Conservation (phyloP, 2,113 vertebrate genomes). For the Cisticola juncidis region DNA sequence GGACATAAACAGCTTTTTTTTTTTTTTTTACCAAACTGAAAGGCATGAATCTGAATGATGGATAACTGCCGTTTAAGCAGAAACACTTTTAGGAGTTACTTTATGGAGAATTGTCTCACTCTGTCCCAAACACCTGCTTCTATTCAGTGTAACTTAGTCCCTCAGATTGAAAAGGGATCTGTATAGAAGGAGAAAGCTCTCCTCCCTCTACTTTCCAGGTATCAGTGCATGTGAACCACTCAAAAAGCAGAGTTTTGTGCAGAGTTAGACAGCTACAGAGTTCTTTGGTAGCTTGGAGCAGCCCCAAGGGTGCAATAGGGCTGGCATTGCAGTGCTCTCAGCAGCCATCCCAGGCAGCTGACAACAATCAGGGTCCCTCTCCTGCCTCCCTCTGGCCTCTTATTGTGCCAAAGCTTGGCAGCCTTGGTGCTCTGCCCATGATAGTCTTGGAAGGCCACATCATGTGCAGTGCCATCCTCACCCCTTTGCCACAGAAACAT, state of each 20-base stretch:
- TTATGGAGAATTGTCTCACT: not conserved
- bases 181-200: not conserved
- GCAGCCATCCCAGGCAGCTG: not conserved
- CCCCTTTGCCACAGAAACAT: not conserved
- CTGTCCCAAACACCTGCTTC: not conserved
- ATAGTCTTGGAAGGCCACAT: not conserved
- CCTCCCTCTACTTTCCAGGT: not conserved
- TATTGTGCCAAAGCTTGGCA: fast-evolving
- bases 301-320: not conserved
- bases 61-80: not conserved
- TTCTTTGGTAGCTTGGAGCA: not conserved
- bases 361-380: fast-evolving
- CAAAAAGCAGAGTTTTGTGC: not conserved
- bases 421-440: too few relatives aligned
- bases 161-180: not conserved
- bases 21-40: not conserved
- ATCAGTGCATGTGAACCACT: not conserved
- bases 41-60: not conserved
- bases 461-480: not conserved
- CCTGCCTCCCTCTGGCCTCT: not conserved
- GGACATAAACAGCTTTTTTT: not conserved
- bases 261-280: fast-evolving
- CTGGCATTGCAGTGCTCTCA: not conserved
- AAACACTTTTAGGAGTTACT: not conserved
- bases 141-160: not conserved